Conservation (phyloP, 2,888 invertebrate species). For the Drosophila stalkeri region DNA sequence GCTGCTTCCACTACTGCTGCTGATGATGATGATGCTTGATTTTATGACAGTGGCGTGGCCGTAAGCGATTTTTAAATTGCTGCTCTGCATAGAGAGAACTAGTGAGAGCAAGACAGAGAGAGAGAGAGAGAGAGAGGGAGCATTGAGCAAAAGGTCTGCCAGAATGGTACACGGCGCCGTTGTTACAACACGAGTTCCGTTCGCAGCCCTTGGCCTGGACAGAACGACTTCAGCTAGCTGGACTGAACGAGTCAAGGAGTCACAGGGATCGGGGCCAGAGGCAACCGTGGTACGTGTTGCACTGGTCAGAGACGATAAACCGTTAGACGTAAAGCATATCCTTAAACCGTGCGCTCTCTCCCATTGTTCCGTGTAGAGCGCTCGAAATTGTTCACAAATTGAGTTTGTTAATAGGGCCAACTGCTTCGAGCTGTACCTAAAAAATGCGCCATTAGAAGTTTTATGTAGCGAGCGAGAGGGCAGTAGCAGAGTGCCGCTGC, state of each 20-base stretch:
- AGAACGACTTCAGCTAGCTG: conserved; percentile 10
- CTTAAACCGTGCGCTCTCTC: conserved; percentile 45
- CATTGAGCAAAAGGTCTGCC: conserved; percentile 10
- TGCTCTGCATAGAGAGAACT: conserved; percentile 57
- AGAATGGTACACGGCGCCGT: conserved; percentile 27
- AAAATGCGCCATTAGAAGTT: conserved; percentile 56
- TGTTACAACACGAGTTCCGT: conserved; percentile 29
- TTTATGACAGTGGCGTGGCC: conserved; percentile 73
- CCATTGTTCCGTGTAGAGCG: conserved; percentile 39
- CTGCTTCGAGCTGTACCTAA: conserved; percentile 44
- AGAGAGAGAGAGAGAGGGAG: background rate
- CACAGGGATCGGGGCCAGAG: background rate
- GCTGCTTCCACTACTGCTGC: conserved; percentile 30
- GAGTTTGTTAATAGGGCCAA: conserved; percentile 70
- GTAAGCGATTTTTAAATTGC: conserved; percentile 74
- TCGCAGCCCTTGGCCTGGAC: conserved; percentile 1
- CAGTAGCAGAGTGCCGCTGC: background rate
- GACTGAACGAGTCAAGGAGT: conserved; percentile 1
- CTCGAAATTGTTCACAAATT: conserved; percentile 66
- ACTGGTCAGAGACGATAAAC: conserved; percentile 64
- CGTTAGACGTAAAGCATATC: conserved; percentile 65
- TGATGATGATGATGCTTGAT: conserved; percentile 65
- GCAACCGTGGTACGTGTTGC: conserved; percentile 60
- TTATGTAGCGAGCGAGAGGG: conserved; percentile 3
- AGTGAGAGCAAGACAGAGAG: background rate